phyloP scores from a whole-genome alignment of 2,797 vertebrate genomes.

The Zalophus californianus region DNA sequence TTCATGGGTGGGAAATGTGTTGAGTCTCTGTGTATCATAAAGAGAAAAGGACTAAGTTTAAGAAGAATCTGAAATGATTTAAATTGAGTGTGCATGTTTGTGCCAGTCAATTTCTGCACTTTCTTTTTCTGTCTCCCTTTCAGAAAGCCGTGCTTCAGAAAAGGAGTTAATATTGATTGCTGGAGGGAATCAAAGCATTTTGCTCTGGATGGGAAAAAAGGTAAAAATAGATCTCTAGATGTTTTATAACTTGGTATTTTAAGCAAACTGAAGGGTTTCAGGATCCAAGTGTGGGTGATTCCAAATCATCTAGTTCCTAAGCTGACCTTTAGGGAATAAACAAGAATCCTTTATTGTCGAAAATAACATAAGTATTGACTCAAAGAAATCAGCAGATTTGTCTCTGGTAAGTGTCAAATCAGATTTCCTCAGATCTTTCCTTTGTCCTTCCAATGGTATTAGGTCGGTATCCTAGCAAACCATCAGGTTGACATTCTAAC shows the following conservation, averaged over 20 bases:
- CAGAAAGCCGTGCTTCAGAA: constrained; percentile 36
- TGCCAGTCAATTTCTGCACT: background rate
- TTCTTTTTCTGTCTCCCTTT: constrained; percentile 39
- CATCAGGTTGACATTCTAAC: background rate
- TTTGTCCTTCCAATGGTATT: background rate
- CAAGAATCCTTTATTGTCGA: background rate
- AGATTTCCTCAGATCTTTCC: background rate
- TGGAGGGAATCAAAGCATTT: constrained; percentile 79
- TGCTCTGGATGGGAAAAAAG: constrained; percentile 70
- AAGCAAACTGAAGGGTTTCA: background rate
- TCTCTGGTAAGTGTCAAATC: background rate
- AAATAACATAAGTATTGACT: background rate
- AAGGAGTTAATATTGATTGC: constrained; percentile 74
- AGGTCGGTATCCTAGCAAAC: background rate
- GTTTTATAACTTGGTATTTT: constrained; percentile 9
- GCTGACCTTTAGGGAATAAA: background rate
- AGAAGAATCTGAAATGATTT: constrained; percentile 33
- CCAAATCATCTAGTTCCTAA: background rate
- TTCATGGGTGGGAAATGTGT: background rate
- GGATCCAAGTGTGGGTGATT: constrained; percentile 32
- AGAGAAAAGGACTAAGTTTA: background rate
- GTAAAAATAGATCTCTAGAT: constrained; percentile 69
- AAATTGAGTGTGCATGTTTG: background rate
- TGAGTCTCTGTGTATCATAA: background rate
- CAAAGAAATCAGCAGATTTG: background rate